Percentiles rank a stretch among this genome's conserved stretches.
phyloP scores from a whole-genome alignment of 2,797 vertebrate species.

The Hozukius guyotensis region DNA sequence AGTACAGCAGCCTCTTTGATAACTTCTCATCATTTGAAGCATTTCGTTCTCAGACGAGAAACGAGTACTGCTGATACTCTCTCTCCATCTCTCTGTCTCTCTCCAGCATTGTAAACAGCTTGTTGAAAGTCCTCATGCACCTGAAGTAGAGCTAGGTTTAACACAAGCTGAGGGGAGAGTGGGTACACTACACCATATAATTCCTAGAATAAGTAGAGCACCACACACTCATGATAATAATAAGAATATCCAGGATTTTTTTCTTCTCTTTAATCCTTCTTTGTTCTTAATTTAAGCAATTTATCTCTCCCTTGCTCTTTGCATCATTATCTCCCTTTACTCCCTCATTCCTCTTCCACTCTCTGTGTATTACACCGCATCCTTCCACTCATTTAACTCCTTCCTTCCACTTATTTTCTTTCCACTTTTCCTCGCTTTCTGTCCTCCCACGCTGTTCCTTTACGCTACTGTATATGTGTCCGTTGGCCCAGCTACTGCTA shows the following conservation, averaged over 20 bases:
- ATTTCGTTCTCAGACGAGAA: conserved; percentile 1
- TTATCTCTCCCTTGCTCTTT: conserved; percentile 25
- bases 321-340: conserved; percentile 30
- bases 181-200: neutral
- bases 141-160: neutral
- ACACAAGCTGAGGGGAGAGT: neutral
- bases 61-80: neutral
- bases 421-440: conserved; percentile 25
- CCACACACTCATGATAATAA: conserved; percentile 3
- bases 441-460: conserved; percentile 31
- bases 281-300: conserved; percentile 49
- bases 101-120: neutral
- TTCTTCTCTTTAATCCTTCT: conserved; percentile 39
- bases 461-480: conserved; percentile 2
- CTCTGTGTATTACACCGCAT: neutral
- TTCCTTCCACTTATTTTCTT: conserved; percentile 14
- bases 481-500: conserved; percentile 2
- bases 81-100: neutral
- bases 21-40: conserved; percentile 6
- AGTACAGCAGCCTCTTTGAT: conserved; percentile 6
- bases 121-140: neutral
- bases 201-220: conserved; percentile 41
- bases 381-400: conserved; percentile 25
- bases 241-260: conserved; percentile 11
- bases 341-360: conserved; percentile 20